Base-by-base conservation (phyloP, 2,113 vertebrate genomes). In the Clupea harengus region DNA sequence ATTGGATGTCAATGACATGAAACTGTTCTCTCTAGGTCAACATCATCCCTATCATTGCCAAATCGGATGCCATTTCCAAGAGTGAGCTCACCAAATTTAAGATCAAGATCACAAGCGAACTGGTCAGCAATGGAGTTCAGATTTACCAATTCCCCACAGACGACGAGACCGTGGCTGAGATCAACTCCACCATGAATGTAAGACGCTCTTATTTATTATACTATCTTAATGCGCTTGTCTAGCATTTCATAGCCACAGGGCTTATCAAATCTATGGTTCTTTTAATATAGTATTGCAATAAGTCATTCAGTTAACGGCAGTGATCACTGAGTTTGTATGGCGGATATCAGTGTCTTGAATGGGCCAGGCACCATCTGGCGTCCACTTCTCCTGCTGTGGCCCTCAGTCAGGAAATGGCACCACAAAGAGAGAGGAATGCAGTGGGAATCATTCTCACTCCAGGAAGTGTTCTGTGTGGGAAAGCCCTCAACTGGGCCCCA, bases 71-170 rank as follows among this genome's bases (percentile, higher is more conserved):
- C 88, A 96, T 99, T 92, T 98, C 98, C 89, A 99, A 99, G 94
- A 99, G 96, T 13, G 98, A 99, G 90, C 94, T 99, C 90, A 96
- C 98, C 18, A 99, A 99, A 91, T 99, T 99, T 93, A 99, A 99
- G 94, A 98, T 99, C 85, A 99, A 99, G 94, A 99, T 99, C 92
- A 98, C 97, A 86, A 99, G 98, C 0, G 98, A 99, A 87, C 94
- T 99, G 81, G 98, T 99, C 92, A 99, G 97, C 95, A 99, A 99
- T 0, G 98, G 98, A 0, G 98, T 99, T 82, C 98, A 99, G 93
- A 99, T 99, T 91, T 99, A 99, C 93, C 98, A 99, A 92, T 99
- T 99, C 87, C 98, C 98, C 72, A 99, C 96, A 0, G 98, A 99
- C 0, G 98, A 99, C 0, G 98, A 99, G 88, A 97, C 97, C 0